Evolutionary conservation across 2,888 invertebrate species (phyloP).

Genomic region (Eupelmus urozonus): DNA sequence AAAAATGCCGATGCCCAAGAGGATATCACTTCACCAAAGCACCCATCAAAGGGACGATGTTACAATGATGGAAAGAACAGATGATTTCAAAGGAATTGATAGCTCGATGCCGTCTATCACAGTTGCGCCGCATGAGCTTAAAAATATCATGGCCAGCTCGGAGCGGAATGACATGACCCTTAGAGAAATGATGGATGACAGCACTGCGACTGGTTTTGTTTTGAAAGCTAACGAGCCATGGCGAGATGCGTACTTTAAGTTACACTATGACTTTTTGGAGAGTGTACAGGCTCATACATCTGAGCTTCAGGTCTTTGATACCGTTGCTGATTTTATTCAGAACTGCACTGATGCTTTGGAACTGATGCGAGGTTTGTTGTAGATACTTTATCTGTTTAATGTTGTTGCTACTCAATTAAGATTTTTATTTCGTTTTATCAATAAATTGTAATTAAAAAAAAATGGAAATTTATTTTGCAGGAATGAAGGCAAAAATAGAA

Average conservation of each 20-base stretch:
- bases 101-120: conserved; percentile 63
- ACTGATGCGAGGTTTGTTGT: conserved; percentile 71
- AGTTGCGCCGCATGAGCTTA: conserved; percentile 66
- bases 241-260: conserved; percentile 69
- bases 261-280: conserved; percentile 73
- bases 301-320: conserved; percentile 80
- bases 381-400: conserved; percentile 20
- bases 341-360: conserved; percentile 82
- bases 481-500: conserved; percentile 74
- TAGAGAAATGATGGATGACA: conserved; percentile 74
- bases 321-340: conserved; percentile 82
- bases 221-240: conserved; percentile 72
- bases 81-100: conserved; percentile 34
- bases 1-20: conserved; percentile 40
- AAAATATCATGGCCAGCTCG: conserved; percentile 66
- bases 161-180: conserved; percentile 68
- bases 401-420: not conserved
- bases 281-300: conserved; percentile 71
- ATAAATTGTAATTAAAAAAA: not conserved
- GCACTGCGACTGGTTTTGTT: conserved; percentile 70
- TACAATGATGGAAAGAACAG: conserved; percentile 29
- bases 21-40: conserved; percentile 42
- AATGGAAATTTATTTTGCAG: conserved; percentile 59
- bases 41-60: conserved; percentile 27
- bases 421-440: too few relatives aligned